Conservation (phyloP, 2,797 vertebrate species). For the Muraenolepis orangiensis region DNA sequence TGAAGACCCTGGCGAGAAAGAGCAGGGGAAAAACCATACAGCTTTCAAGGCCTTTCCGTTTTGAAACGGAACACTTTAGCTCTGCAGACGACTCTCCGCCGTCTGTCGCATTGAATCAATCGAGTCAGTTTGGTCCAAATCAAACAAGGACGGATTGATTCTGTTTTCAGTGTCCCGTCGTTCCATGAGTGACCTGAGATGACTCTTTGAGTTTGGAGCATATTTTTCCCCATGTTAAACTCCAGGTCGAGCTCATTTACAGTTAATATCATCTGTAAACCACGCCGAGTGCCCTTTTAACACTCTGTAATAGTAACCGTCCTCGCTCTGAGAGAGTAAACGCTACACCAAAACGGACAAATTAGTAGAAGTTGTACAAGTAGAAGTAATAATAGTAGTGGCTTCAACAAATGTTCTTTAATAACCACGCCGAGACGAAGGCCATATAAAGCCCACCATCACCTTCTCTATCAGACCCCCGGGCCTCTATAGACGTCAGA, state of each 20-base stretch:
- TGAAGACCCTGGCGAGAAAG: constrained; percentile 76
- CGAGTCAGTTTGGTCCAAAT: neutral
- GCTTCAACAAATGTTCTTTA: neutral
- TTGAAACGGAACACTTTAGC: constrained; percentile 49
- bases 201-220: too few relatives aligned
- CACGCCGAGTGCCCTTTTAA: neutral
- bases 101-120: neutral
- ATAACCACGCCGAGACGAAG: neutral
- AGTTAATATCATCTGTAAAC: neutral
- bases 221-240: too few relatives aligned
- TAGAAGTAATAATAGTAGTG: neutral
- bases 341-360: neutral
- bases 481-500: neutral
- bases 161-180: neutral
- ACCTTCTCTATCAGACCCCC: neutral
- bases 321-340: too few relatives aligned
- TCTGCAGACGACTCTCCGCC: constrained; percentile 24
- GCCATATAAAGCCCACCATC: neutral
- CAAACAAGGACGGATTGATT: neutral
- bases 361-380: neutral
- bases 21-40: constrained; percentile 61
- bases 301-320: too few relatives aligned
- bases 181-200: neutral
- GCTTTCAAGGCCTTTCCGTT: constrained; percentile 66
- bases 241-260: neutral